Evolutionary conservation across 1,140 invertebrate genomes (phyloP), one percentile per base, ranked within the genome.

Genomic region (Homarus americanus): DNA sequence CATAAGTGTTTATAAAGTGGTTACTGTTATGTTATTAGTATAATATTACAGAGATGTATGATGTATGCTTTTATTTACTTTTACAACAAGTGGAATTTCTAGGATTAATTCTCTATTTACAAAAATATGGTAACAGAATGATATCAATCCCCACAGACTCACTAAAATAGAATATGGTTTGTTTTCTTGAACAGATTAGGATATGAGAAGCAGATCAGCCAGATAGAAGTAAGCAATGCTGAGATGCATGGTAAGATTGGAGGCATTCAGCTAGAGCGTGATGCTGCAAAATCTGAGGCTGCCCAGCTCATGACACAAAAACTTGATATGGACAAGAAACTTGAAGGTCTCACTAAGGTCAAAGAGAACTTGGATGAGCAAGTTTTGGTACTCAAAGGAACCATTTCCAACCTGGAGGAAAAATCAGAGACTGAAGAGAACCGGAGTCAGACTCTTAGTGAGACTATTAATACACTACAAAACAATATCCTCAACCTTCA

Each of bases 211-310:
- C 91, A 92, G 63, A 88, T 92, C 10, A 53, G 63, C 12, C 91
- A 92, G 72, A 89, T 92, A 79, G 91, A 92, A 72, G 49, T n/a
- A 10, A 87, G 79, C 72, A 92, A 82, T 88, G 91, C 86, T 9
- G 86, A 75, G 15, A 88, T 92, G 91, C 91, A 92, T 38, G 69
- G 79, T 34, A 88, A 92, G 53, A 69, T 89, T 28, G 86, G 91
- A 15, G 76, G 32, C 32, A 72, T 89, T 17, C 84, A 92, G 72
- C 34, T 24, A 32, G 79, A 83, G 41, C 38, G 79, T 9, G 80
- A 87, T 88, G 53, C 44, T 66, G 85, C 86, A 5, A 73, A 2
- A 7, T 72, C 40, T 32, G 66, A 87, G 78, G 75, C 66, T 44
- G 20, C 32, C 17, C 28, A 82, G 20, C 38, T 78, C 24, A 44